Conservation (phyloP, 2,888 invertebrate species). For the Sinhomidia bicolor region DNA sequence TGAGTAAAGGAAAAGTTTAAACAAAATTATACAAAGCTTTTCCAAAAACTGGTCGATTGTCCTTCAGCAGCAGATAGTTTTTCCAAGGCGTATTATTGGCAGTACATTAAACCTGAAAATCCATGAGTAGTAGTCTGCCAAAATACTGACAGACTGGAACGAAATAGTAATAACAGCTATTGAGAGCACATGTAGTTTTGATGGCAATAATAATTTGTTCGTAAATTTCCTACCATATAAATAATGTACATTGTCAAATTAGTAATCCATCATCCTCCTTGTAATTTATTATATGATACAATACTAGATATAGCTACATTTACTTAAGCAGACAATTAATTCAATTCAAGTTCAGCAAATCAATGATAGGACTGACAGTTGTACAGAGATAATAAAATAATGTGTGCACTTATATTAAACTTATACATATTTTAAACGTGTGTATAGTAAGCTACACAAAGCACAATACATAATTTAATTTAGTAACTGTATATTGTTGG, state of each 20-base stretch:
- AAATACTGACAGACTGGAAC: background rate
- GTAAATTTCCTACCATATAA: background rate
- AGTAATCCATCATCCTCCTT: background rate
- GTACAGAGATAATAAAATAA: too few relatives aligned
- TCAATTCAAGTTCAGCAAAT: too few relatives aligned
- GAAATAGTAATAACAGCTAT: background rate
- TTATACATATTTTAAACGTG: too few relatives aligned
- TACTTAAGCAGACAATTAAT: too few relatives aligned
- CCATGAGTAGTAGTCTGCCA: background rate
- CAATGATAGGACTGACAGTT: too few relatives aligned
- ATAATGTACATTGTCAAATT: background rate
- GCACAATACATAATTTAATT: too few relatives aligned
- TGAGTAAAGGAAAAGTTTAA: background rate
- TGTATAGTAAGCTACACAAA: too few relatives aligned
- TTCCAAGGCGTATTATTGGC: background rate
- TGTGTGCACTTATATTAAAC: too few relatives aligned
- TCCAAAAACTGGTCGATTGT: slow-evolving; percentile 64
- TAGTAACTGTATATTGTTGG: background rate
- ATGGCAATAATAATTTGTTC: background rate
- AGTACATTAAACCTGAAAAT: background rate
- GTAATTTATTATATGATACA: background rate
- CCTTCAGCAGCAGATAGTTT: slow-evolving; percentile 51
- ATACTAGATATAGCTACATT: too few relatives aligned
- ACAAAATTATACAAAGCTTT: background rate
- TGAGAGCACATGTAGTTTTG: background rate